phyloP scores from a whole-genome alignment of 2,888 invertebrate species.

The Idaea biselata region DNA sequence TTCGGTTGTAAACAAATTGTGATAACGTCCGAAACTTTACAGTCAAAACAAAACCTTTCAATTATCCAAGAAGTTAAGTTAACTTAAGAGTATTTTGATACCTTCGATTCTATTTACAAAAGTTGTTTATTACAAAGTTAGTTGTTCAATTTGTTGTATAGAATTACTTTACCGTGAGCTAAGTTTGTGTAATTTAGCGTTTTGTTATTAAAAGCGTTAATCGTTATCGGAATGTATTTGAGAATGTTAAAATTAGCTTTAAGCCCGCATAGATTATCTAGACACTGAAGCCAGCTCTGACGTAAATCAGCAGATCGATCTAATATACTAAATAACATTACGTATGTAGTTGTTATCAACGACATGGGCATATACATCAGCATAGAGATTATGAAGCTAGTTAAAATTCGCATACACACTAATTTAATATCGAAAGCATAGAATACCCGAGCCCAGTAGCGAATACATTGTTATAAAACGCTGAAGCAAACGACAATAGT shows the following conservation, averaged over 20 bases:
- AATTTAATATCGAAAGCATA: constrained; percentile 80
- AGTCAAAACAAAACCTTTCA: constrained; percentile 29
- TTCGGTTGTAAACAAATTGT: constrained; percentile 13
- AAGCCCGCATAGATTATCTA: constrained; percentile 80
- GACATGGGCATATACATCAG: constrained; percentile 78
- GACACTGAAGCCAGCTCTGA: constrained; percentile 79
- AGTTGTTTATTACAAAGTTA: constrained; percentile 9
- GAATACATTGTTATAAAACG: constrained; percentile 73
- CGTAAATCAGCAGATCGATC: constrained; percentile 75
- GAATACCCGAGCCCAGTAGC: constrained; percentile 80
- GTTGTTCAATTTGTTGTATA: constrained; percentile 16
- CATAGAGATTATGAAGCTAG: constrained; percentile 78
- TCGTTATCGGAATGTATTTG: constrained; percentile 42
- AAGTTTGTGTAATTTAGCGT: constrained; percentile 24
- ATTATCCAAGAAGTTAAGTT: constrained; percentile 16
- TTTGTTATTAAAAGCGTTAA: constrained; percentile 45
- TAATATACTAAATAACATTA: constrained; percentile 73
- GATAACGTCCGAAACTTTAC: constrained; percentile 20
- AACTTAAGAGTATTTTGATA: constrained; percentile 21
- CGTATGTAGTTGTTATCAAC: constrained; percentile 72
- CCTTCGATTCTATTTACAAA: constrained; percentile 25
- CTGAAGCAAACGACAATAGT: constrained; percentile 78
- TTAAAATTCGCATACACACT: constrained; percentile 78
- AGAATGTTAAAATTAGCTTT: constrained; percentile 70
- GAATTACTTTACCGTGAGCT: constrained; percentile 9